Evolutionary conservation across 2,113 vertebrate species (phyloP).

Genomic region (Irena cyanogastra): DNA sequence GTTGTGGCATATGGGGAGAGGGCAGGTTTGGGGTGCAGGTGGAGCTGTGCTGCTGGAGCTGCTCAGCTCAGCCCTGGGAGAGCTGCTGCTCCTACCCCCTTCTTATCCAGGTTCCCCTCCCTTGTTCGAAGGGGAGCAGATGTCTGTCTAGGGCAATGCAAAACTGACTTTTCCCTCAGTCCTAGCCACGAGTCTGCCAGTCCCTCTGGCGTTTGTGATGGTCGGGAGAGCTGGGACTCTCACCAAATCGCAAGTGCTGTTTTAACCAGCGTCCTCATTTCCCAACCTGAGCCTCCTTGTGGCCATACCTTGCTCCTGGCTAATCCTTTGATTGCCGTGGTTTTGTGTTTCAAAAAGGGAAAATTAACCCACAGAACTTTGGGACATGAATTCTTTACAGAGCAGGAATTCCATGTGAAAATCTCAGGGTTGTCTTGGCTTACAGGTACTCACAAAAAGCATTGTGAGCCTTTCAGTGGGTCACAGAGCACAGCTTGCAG

Average conservation of each 20-base stretch:
- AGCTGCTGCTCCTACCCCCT: accelerated
- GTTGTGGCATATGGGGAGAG: accelerated
- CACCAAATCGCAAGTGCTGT: not conserved
- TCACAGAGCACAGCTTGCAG: not conserved
- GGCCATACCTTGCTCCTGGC: not conserved
- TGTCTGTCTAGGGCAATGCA: not conserved
- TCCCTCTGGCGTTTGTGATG: not conserved
- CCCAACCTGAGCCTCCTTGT: not conserved
- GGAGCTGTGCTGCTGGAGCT: not conserved
- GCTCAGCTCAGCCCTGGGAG: accelerated
- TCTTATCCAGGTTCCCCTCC: not conserved
- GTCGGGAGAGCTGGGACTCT: accelerated
- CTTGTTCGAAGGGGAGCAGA: not conserved
- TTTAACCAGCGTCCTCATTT: not conserved
- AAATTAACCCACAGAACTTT: not conserved
- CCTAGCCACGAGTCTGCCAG: not conserved
- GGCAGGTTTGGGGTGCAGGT: not conserved
- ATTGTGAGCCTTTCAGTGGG: not conserved
- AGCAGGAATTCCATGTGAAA: not conserved
- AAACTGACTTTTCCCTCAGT: not conserved
- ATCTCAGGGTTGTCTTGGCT: not conserved
- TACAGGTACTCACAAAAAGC: not conserved
- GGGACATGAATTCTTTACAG: not conserved
- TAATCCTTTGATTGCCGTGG: not conserved
- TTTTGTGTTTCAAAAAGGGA: not conserved